A percentile compares a stretch with the other conserved stretches of the same genome.
These are phyloP conservation scores for Egretta garzetta DNA, from an alignment of 2,113 vertebrate genomes.

Conservation along the genomic window DNA sequence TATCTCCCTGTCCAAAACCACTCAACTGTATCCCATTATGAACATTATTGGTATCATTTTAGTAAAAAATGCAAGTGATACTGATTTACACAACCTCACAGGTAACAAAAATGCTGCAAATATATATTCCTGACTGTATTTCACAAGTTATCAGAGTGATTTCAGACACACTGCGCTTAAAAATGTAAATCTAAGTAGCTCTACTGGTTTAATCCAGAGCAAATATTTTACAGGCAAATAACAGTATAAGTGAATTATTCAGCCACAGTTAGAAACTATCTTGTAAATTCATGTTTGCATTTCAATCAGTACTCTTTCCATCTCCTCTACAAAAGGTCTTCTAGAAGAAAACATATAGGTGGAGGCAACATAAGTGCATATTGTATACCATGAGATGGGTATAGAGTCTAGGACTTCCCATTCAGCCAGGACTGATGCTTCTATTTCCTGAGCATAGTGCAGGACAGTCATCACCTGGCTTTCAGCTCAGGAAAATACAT, in stretches of 20 bases:
- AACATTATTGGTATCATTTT: background rate
- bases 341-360: background rate
- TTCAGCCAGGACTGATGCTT: background rate
- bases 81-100: background rate
- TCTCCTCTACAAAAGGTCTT: background rate
- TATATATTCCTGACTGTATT: background rate
- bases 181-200: background rate
- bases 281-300: background rate
- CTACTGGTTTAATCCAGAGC: background rate
- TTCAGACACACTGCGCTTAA: background rate
- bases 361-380: rapidly evolving
- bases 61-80: background rate
- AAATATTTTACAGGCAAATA: background rate
- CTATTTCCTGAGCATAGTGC: background rate
- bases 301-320: background rate
- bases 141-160: background rate
- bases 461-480: background rate
- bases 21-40: background rate
- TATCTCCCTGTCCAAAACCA: background rate
- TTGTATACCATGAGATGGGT: rapidly evolving
- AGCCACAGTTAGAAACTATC: background rate
- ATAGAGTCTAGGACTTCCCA: background rate
- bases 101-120: background rate
- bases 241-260: background rate
- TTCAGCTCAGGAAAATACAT: background rate